phyloP scores from a whole-genome alignment of 2,797 vertebrate species.

The Rhinogobio ventralis region DNA sequence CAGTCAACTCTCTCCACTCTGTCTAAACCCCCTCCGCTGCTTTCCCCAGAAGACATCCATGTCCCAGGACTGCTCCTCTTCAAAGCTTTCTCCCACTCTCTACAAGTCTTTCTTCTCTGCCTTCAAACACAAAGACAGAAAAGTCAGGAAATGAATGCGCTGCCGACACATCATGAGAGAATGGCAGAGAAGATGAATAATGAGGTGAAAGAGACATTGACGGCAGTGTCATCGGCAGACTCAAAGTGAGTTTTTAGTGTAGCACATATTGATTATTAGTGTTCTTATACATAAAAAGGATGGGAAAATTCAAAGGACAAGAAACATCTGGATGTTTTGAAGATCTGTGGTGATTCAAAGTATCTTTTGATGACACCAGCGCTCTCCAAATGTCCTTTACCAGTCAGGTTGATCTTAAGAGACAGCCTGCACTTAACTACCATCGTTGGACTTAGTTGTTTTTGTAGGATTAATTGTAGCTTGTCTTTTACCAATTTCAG shows the following conservation, averaged over 20 bases:
- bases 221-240: background rate
- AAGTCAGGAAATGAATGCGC: slow-evolving; percentile 61
- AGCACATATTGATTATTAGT: background rate
- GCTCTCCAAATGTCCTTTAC: background rate
- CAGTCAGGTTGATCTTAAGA: slow-evolving; percentile 9
- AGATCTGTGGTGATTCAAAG: slow-evolving; percentile 19
- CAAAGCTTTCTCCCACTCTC: slow-evolving; percentile 64
- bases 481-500: background rate
- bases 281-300: background rate
- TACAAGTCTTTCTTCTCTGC: slow-evolving; percentile 48
- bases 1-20: slow-evolving; percentile 4
- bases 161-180: slow-evolving; percentile 59
- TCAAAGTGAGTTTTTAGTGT: slow-evolving; percentile 16
- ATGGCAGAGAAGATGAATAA: slow-evolving; percentile 55
- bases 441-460: background rate
- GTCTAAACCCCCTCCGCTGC: slow-evolving; percentile 5
- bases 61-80: slow-evolving; percentile 55
- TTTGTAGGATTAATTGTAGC: slow-evolving; percentile 3
- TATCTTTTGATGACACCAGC: slow-evolving; percentile 18
- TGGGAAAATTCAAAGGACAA: background rate
- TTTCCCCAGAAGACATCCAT: slow-evolving; percentile 58
- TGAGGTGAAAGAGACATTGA: slow-evolving; percentile 18
- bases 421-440: background rate
- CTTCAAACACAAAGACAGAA: slow-evolving; percentile 70
- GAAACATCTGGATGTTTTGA: background rate